Evolutionary conservation across 2,888 invertebrate species (phyloP).

Genomic region (Eurytoma adleriae): DNA sequence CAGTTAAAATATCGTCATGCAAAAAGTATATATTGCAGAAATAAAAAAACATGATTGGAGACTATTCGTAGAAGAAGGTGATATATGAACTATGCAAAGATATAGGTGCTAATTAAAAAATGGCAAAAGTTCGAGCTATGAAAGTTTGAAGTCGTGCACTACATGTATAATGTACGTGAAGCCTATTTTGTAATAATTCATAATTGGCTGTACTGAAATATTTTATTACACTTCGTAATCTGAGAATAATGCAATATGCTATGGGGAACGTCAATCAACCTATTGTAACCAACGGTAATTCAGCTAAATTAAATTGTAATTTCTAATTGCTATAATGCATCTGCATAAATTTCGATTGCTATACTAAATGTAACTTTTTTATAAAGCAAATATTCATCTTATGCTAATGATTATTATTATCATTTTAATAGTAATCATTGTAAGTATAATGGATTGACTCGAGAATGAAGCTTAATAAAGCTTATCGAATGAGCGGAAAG

Average conservation of each 20-base stretch:
- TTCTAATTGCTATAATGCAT: too few relatives aligned
- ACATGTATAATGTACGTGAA: slow-evolving; percentile 21
- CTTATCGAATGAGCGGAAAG: too few relatives aligned
- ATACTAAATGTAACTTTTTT: too few relatives aligned
- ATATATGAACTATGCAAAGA: slow-evolving; percentile 24
- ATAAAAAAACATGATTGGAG: slow-evolving; percentile 8
- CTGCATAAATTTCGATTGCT: too few relatives aligned
- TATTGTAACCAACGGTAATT: too few relatives aligned
- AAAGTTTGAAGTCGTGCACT: slow-evolving; percentile 39
- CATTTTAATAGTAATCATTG: too few relatives aligned
- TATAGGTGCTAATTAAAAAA: slow-evolving; percentile 37
- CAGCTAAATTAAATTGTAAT: too few relatives aligned
- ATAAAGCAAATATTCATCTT: too few relatives aligned
- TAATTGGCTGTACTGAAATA: not conserved
- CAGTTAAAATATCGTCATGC: slow-evolving; percentile 42
- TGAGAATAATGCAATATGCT: not conserved
- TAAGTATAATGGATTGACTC: too few relatives aligned
- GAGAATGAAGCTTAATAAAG: too few relatives aligned
- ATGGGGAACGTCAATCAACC: too few relatives aligned
- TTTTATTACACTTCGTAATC: slow-evolving; percentile 4
- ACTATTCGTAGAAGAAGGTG: slow-evolving; percentile 18
- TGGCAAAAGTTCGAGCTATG: slow-evolving; percentile 26
- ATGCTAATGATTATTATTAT: too few relatives aligned
- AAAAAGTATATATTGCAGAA: slow-evolving; percentile 11
- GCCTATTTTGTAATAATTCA: not conserved